Conservation (phyloP, 2,113 vertebrate species). For the Sprattus sprattus region DNA sequence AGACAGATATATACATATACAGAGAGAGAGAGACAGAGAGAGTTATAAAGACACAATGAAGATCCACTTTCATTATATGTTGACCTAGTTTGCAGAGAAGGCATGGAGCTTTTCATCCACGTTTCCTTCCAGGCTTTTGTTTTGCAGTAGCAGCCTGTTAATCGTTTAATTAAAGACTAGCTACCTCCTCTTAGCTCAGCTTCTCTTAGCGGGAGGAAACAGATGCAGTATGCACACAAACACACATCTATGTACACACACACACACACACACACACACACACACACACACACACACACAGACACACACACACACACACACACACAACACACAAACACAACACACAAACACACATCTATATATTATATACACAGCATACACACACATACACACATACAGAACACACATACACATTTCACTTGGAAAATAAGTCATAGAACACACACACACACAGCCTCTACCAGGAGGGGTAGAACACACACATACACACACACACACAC, state of each 20-base stretch:
- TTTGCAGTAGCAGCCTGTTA: constrained; percentile 23
- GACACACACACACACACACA: not conserved
- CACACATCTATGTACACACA: not conserved
- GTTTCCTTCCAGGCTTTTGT: constrained; percentile 16
- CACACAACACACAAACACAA: too few species aligned
- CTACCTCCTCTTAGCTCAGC: not conserved
- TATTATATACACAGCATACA: not conserved
- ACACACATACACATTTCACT: not conserved
- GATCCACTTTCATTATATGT: constrained; percentile 30
- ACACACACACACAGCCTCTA: not conserved
- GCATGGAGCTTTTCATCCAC: constrained; percentile 23
- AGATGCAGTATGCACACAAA: not conserved
- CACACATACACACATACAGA: not conserved
- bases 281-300: not conserved
- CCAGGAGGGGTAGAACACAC: too few species aligned
- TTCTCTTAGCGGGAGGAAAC: not conserved
- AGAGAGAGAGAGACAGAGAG: not conserved
- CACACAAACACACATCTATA: not conserved
- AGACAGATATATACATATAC: not conserved
- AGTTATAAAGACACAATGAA: constrained; percentile 22
- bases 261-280: not conserved
- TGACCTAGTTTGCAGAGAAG: constrained; percentile 40
- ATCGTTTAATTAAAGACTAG: constrained; percentile 11
- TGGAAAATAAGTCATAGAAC: too few species aligned
- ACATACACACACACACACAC: not conserved